Evolutionary conservation across 1,140 invertebrate genomes (phyloP).

Genomic region (Rhopalosiphum maidis): DNA sequence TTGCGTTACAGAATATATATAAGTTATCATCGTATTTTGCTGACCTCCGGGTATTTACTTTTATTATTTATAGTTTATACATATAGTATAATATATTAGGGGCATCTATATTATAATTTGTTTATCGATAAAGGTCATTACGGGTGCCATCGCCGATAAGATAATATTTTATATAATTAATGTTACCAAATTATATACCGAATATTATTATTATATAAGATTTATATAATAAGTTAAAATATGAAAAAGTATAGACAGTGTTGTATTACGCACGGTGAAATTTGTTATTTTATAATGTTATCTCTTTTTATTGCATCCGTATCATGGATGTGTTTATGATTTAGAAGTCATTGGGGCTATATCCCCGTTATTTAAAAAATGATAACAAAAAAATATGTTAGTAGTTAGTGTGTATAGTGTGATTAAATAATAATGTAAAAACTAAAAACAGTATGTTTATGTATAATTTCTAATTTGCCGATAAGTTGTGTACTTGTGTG

Average conservation of each 20-base stretch:
- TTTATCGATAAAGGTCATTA: background rate
- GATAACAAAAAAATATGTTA: background rate
- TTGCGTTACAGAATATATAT: background rate
- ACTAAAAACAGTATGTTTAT: background rate
- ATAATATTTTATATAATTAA: background rate
- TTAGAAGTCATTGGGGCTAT: background rate
- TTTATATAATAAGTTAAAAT: conserved; percentile 3
- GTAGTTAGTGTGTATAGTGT: background rate
- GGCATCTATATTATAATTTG: background rate
- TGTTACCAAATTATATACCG: background rate
- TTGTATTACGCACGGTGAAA: background rate
- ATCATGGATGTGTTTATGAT: background rate
- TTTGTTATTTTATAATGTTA: background rate
- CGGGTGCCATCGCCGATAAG: background rate
- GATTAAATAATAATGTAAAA: background rate
- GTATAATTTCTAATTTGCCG: no score
- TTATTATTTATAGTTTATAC: background rate
- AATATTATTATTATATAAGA: background rate
- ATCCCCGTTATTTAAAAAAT: background rate
- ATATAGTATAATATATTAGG: background rate
- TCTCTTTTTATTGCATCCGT: background rate
- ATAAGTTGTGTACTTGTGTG: no score
- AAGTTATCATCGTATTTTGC: background rate
- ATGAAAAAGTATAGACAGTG: background rate
- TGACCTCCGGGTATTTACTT: background rate